These are phyloP conservation scores for Urosaurus nigricauda DNA, from an alignment of 2,797 vertebrate species.

Conservation along the genomic window DNA sequence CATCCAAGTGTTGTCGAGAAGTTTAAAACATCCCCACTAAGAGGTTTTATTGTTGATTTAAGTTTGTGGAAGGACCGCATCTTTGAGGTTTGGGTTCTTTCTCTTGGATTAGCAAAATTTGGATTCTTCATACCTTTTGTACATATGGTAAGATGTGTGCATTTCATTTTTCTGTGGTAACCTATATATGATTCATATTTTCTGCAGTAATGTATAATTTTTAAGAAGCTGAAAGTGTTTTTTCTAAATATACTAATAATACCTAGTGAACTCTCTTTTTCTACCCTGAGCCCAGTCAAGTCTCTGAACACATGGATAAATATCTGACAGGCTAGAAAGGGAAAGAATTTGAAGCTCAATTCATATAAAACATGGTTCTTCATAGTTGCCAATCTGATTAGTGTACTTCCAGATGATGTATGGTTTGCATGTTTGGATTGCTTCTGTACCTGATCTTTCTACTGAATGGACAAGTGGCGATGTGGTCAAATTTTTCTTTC, in stretches of 20 bases:
- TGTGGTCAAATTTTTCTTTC: not conserved
- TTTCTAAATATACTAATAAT: not conserved
- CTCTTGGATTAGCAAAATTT: conserved; percentile 65
- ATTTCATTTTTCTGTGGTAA: too few relatives aligned
- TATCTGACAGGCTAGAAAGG: too few relatives aligned
- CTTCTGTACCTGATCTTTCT: not conserved
- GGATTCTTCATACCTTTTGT: conserved; percentile 65
- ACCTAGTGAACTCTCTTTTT: not conserved
- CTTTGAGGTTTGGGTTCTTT: conserved; percentile 60
- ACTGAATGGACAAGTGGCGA: not conserved
- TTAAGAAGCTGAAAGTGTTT: not conserved
- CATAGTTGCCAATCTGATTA: not conserved
- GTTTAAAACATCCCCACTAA: conserved; percentile 61
- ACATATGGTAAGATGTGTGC: conserved; percentile 55
- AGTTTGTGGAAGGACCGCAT: conserved; percentile 58
- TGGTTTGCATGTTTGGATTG: not conserved
- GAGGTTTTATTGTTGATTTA: conserved; percentile 59
- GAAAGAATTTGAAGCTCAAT: not conserved
- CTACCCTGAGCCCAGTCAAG: not conserved
- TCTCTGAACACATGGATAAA: not conserved
- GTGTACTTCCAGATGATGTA: not conserved
- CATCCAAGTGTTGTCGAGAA: conserved; percentile 62
- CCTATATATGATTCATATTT: not conserved
- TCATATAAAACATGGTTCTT: not conserved
- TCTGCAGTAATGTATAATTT: not conserved